Percentiles rank a stretch among this genome's conserved stretches.
Conservation (phyloP, 30 jellyfish, hydroid and myxozoan genomes). For the Sanderia malayensis region DNA sequence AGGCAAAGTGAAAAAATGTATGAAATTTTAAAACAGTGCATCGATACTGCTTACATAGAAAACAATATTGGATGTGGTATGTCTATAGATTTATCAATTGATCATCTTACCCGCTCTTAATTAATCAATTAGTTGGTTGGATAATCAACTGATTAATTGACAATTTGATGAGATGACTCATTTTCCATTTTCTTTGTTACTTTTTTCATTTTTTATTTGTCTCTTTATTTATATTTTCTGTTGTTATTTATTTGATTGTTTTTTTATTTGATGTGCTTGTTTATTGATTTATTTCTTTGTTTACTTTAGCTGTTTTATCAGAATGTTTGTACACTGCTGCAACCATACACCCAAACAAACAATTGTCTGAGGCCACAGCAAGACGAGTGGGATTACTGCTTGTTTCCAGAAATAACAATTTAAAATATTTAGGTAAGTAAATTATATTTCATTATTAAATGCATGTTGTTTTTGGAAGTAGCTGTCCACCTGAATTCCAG, state of each 20-base stretch:
- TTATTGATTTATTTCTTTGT: no score
- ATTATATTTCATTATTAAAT: not conserved
- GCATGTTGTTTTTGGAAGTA: no score
- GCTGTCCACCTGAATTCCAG: no score
- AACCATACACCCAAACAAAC: constrained; percentile 62
- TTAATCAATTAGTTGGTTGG: no score
- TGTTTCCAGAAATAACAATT: constrained; percentile 59
- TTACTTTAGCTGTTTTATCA: constrained; percentile 69
- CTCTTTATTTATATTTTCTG: no score
- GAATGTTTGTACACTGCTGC: constrained; percentile 84
- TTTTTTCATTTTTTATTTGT: no score
- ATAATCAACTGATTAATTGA: no score
- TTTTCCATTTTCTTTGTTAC: no score
- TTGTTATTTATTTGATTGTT: no score
- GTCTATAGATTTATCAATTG: constrained; percentile 6
- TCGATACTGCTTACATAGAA: constrained; percentile 48
- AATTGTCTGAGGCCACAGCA: constrained; percentile 64
- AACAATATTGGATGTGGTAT: constrained; percentile 88
- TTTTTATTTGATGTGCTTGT: no score
- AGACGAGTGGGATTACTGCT: constrained; percentile 66
- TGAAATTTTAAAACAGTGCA: constrained; percentile 61
- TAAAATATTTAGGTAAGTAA: constrained; percentile 78
- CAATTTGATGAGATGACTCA: no score
- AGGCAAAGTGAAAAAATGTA: constrained; percentile 82
- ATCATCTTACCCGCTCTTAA: no score